Base-by-base conservation (phyloP, 2,888 invertebrate species). In the Bedellia somnulentella region DNA sequence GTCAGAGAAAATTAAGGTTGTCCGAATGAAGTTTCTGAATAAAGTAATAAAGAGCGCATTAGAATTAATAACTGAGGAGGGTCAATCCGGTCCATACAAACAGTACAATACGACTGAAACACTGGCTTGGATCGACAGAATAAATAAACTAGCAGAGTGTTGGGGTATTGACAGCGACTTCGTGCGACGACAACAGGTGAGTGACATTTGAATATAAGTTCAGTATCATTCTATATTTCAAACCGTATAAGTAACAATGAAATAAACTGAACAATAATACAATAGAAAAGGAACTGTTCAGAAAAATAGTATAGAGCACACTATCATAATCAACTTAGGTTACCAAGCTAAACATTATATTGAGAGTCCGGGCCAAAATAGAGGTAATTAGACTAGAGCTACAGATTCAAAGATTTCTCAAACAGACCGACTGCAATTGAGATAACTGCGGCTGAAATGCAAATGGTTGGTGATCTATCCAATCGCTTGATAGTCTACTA, bases 81-180 rank as follows among this genome's bases (percentile, higher is more conserved):
- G 82, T 16, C 59, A 70, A 35, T 78, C 70, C 41, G 73, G 24
- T 60, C 77, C 47, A 57, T 78, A 39, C 48, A 76, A 23, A 63
- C 54, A 49, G 11, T 67, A 66, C 32, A 52, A 70, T 30, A 53
- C 50, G 37, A 50, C 50, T 11, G 76, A 77, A 37, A 78, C 71
- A 32, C 42, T 50, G 31, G 38, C 63, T 11, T 93, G 91, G 88
- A 87, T 90, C 61, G 78, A 82, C 31, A 84, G 83, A 42, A 83
- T 90, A 31, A 70, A 82, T 24, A 71, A 79, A 6, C 57, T 94
- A 30, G 87, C 89, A 1, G 80, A 82, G 15, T 79, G 86, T 30
- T 93, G 94, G 91, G 81, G 83, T 37, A 64, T 93, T 30, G 85
- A 89, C 39, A 66, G 76, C 10, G 89, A 90, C 46, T 79, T 81